phyloP scores from a whole-genome alignment of 37 sponge, comb jelly and placozoan species.

The Spongilla lacustris region DNA sequence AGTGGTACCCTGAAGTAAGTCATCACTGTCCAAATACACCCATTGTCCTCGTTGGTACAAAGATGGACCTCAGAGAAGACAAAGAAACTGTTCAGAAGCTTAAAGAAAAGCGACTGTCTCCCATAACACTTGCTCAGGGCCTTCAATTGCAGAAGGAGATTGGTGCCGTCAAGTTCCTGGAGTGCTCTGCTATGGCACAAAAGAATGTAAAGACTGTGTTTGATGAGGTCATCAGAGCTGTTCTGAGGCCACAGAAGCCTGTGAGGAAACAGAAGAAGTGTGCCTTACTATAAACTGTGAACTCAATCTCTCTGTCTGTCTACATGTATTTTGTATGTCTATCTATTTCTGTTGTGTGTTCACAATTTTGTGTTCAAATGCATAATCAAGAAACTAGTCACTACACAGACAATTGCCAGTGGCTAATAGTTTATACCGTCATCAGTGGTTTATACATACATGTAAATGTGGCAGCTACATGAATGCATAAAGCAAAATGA shows the following conservation, averaged over 20 bases:
- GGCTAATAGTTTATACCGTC: too few species aligned
- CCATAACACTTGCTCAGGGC: conserved; percentile 45
- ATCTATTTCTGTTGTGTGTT: too few species aligned
- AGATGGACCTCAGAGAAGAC: conserved; percentile 56
- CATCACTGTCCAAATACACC: conserved; percentile 70
- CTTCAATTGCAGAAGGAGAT: conserved; percentile 46
- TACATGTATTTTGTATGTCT: too few species aligned
- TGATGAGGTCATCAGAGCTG: conserved; percentile 29
- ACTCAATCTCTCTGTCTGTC: too few species aligned
- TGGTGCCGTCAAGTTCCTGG: conserved; percentile 57
- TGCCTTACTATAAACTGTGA: background rate
- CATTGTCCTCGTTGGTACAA: conserved; percentile 63
- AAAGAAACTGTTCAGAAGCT: conserved; percentile 50
- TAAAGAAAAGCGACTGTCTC: conserved; percentile 34
- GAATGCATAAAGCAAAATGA: too few species aligned
- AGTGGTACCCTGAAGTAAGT: conserved; percentile 44
- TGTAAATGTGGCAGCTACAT: too few species aligned
- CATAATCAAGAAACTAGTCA: too few species aligned
- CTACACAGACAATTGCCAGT: too few species aligned
- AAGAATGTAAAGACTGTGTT: conserved; percentile 35
- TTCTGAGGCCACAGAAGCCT: conserved; percentile 29
- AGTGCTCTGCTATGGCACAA: conserved; percentile 72
- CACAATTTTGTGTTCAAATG: too few species aligned
- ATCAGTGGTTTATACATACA: too few species aligned
- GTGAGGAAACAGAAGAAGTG: conserved; percentile 64